Conservation (phyloP, 2,888 invertebrate species). For the Junonia oenone region DNA sequence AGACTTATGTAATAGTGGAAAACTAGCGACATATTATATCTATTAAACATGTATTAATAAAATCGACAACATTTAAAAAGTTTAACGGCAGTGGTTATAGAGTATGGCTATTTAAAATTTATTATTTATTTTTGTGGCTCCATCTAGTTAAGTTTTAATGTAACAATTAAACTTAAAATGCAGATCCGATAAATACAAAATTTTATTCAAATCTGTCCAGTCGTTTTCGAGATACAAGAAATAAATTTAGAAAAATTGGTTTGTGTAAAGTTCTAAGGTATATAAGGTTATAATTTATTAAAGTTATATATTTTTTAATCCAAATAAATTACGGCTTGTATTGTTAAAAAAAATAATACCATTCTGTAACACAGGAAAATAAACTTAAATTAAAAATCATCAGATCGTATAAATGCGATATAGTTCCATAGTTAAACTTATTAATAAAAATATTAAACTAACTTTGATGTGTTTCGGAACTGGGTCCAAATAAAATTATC, state of each 20-base stretch:
- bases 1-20: background rate
- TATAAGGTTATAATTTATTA: no score
- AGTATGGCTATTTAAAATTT: background rate
- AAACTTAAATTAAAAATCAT: background rate
- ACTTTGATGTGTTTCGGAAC: background rate
- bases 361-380: background rate
- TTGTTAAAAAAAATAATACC: background rate
- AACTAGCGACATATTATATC: background rate
- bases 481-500: background rate
- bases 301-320: no score
- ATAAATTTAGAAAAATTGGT: no score
- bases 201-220: no score
- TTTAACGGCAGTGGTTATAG: background rate
- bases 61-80: background rate
- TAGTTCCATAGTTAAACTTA: background rate
- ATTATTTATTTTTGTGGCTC: background rate
- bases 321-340: no score
- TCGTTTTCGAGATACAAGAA: no score
- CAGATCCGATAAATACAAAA: no score
- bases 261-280: background rate
- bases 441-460: background rate
- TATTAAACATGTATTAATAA: background rate
- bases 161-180: no score
- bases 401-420: background rate
- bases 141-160: no score